phyloP scores from a whole-genome alignment of 2,888 invertebrate species.

The Synanthedon vespiformis region DNA sequence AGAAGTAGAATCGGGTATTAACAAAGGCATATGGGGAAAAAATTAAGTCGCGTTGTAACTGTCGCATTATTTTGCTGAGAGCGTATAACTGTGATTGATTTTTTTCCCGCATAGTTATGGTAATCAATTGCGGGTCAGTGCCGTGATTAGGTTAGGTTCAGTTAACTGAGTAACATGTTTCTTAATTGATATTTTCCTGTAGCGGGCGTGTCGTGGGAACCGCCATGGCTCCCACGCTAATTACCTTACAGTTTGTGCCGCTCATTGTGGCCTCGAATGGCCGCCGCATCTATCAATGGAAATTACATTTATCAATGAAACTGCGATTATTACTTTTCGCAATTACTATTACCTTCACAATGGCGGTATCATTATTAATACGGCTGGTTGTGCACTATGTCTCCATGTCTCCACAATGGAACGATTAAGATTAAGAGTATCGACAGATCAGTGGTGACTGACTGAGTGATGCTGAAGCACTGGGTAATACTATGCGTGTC shows the following conservation, averaged over 20 bases:
- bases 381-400: too few relatives aligned
- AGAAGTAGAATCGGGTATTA: too few relatives aligned
- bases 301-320: slow-evolving; percentile 50
- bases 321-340: slow-evolving; percentile 25
- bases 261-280: slow-evolving; percentile 7
- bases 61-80: slow-evolving; percentile 1
- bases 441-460: too few relatives aligned
- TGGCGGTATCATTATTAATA: neutral
- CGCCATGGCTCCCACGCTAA: slow-evolving; percentile 52
- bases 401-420: too few relatives aligned
- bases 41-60: neutral
- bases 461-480: too few relatives aligned
- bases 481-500: too few relatives aligned
- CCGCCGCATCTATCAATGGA: slow-evolving; percentile 43
- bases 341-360: neutral
- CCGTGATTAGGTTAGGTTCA: slow-evolving; percentile 6
- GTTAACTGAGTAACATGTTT: slow-evolving; percentile 24
- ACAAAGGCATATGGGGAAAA: too few relatives aligned
- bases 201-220: slow-evolving; percentile 50
- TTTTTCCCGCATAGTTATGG: neutral
- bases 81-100: neutral
- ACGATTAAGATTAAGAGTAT: too few relatives aligned
- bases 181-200: slow-evolving; percentile 46
- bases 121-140: slow-evolving; percentile 2
- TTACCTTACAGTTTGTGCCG: slow-evolving; percentile 33